Percentiles rank a stretch among this genome's conserved stretches.
phyloP scores from a whole-genome alignment of 2,888 invertebrate genomes.

The Ptilodon capucinus region DNA sequence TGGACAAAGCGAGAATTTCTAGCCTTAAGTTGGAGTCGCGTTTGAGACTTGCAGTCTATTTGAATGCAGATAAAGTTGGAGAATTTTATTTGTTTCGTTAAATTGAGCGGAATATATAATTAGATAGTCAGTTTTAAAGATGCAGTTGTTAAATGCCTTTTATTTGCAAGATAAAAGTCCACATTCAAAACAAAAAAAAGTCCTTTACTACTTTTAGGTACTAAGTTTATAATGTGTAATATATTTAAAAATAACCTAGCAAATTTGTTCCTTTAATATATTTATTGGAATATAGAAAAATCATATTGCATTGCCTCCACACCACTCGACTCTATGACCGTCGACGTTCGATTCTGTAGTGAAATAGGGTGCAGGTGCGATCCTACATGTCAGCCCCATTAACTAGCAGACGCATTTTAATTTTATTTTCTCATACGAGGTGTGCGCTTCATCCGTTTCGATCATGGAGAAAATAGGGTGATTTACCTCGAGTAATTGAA shows the following conservation, averaged over 20 bases:
- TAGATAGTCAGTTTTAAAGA: not conserved
- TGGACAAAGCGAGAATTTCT: slow-evolving; percentile 25
- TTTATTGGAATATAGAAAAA: not conserved
- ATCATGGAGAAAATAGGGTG: slow-evolving; percentile 47
- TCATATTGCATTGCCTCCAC: not conserved
- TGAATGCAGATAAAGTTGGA: not conserved
- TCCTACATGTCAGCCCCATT: slow-evolving; percentile 35
- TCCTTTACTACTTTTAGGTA: no score
- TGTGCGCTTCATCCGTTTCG: slow-evolving; percentile 45
- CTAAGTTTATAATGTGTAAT: no score
- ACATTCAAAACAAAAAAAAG: no score
- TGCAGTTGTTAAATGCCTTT: no score
- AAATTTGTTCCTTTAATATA: no score
- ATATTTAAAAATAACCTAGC: no score
- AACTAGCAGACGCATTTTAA: slow-evolving; percentile 57
- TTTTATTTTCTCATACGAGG: slow-evolving; percentile 54
- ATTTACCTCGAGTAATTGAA: slow-evolving; percentile 19
- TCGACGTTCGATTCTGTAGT: not conserved
- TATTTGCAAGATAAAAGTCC: no score
- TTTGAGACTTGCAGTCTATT: not conserved
- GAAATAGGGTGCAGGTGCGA: slow-evolving; percentile 36
- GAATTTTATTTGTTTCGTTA: not conserved
- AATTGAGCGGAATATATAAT: not conserved
- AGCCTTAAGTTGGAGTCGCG: slow-evolving; percentile 19
- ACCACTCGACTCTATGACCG: not conserved